Conservation (phyloP, 2,888 invertebrate species). For the Neoaliturus tenellus region DNA sequence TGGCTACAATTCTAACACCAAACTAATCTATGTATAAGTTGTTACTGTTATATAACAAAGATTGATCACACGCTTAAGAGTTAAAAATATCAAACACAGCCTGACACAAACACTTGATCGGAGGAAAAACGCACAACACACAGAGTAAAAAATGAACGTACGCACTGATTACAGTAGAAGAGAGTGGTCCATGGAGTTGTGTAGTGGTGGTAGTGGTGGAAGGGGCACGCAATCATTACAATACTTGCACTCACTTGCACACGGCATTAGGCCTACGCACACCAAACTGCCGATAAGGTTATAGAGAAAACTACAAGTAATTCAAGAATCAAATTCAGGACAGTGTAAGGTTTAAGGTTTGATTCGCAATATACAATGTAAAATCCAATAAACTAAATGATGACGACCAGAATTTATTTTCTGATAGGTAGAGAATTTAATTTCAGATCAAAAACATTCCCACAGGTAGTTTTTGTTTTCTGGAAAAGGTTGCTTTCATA, state of each 20-base stretch:
- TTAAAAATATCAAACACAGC: conserved; percentile 18
- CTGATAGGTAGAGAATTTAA: no score
- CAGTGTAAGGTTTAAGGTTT: no score
- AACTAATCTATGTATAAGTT: no score
- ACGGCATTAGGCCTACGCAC: conserved; percentile 18
- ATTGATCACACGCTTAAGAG: background rate
- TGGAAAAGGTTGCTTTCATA: no score
- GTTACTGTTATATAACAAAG: background rate
- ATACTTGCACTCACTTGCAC: conserved; percentile 28
- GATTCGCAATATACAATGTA: no score
- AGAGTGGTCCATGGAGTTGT: conserved; percentile 35
- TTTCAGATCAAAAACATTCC: no score
- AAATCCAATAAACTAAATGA: no score
- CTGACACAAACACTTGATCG: background rate
- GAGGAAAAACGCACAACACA: conserved; percentile 23
- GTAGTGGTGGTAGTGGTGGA: background rate
- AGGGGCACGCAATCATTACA: conserved; percentile 42
- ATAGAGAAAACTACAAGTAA: background rate
- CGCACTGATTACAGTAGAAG: conserved; percentile 57
- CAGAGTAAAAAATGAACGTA: conserved; percentile 47
- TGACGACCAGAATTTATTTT: no score
- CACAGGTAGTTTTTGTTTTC: no score
- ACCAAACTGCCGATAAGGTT: background rate
- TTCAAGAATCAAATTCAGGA: background rate
- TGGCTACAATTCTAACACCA: no score